These are phyloP conservation scores for Camponotus floridanus DNA, from an alignment of 1,140 invertebrate genomes.

Conservation along the genomic window DNA sequence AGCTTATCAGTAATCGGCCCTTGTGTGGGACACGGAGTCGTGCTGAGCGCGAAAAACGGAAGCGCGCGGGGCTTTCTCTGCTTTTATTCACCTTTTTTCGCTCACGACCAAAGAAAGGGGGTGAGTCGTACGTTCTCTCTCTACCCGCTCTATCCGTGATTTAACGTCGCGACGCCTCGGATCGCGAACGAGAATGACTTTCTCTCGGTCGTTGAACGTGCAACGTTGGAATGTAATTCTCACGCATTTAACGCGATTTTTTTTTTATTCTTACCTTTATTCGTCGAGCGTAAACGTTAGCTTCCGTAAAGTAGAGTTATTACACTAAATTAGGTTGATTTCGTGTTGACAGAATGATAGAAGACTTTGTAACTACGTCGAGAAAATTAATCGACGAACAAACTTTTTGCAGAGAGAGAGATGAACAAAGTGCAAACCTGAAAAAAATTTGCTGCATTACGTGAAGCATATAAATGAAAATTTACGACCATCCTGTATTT, in stretches of 20 bases:
- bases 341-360: neutral
- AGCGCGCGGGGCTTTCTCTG: constrained; percentile 18
- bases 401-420: neutral
- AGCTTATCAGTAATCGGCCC: constrained; percentile 67
- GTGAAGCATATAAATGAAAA: neutral
- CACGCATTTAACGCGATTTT: constrained; percentile 30
- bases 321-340: constrained; percentile 19
- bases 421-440: neutral
- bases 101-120: constrained; percentile 15
- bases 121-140: constrained; percentile 25
- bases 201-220: constrained; percentile 44
- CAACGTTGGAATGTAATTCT: constrained; percentile 32
- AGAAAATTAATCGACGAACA: neutral
- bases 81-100: constrained; percentile 50
- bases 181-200: constrained; percentile 43
- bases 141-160: constrained; percentile 25
- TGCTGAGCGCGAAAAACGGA: constrained; percentile 33
- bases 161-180: constrained; percentile 48
- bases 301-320: constrained; percentile 6
- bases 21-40: constrained; percentile 42
- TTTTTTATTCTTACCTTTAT: constrained; percentile 40
- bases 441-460: neutral
- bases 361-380: neutral
- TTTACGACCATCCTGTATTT: neutral
- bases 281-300: neutral